Evolutionary conservation across 2,797 vertebrate species (phyloP).

Genomic region (Melanotaenia boesemani): DNA sequence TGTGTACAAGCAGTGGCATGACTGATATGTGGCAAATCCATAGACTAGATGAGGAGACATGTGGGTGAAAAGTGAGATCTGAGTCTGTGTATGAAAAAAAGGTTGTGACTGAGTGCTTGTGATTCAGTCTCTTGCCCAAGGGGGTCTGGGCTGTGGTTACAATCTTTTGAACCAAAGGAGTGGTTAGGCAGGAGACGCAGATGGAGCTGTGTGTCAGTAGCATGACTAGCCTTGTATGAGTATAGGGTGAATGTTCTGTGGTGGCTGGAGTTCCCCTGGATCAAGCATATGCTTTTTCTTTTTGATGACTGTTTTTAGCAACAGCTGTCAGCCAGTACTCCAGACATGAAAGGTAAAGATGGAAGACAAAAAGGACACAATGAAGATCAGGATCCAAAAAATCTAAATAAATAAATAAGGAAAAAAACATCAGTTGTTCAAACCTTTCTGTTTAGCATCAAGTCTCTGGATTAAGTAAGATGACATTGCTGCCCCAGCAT

Average conservation of each 20-base stretch:
- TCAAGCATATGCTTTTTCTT: constrained; percentile 50
- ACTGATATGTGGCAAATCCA: constrained; percentile 64
- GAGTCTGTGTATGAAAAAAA: constrained; percentile 40
- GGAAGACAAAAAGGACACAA: constrained; percentile 23
- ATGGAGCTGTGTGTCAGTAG: constrained; percentile 63
- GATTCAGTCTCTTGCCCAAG: constrained; percentile 52
- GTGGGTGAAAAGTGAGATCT: constrained; percentile 66
- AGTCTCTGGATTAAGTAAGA: constrained; percentile 51
- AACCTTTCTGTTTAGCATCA: constrained; percentile 26
- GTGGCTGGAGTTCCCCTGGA: constrained; percentile 74
- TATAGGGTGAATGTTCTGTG: constrained; percentile 59
- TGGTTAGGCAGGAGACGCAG: constrained; percentile 64
- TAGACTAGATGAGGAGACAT: constrained; percentile 30
- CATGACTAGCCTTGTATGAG: constrained; percentile 70
- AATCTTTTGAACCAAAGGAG: constrained; percentile 64
- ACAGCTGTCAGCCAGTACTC: constrained; percentile 54
- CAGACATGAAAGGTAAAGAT: constrained; percentile 54
- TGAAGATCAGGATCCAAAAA: constrained; percentile 40
- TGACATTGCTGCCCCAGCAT: constrained; percentile 59
- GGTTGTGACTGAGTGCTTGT: constrained; percentile 51
- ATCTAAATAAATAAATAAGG: background rate
- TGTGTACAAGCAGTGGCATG: constrained; percentile 58
- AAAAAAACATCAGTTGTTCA: constrained; percentile 30
- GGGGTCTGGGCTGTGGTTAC: constrained; percentile 71
- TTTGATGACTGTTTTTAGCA: constrained; percentile 68